These are phyloP conservation scores for Dryobota labecula DNA, from an alignment of 2,888 invertebrate genomes.

Conservation along the genomic window DNA sequence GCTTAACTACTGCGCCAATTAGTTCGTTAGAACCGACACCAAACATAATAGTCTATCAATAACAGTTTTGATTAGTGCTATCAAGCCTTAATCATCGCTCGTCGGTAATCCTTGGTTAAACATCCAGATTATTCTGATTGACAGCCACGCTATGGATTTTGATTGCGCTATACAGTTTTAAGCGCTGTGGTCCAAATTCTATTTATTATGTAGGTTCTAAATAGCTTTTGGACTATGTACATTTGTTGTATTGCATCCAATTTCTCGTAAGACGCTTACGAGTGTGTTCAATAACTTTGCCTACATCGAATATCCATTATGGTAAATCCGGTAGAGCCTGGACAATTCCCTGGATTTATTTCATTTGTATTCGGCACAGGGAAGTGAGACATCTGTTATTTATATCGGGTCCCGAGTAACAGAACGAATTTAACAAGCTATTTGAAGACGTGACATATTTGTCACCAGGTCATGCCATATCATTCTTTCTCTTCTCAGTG, in stretches of 20 bases:
- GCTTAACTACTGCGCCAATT: conserved; percentile 14
- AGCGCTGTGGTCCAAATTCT: not conserved
- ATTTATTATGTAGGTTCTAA: conserved; percentile 9
- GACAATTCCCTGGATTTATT: conserved; percentile 76
- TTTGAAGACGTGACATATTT: conserved; percentile 61
- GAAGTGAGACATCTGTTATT: conserved; percentile 76
- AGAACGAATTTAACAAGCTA: conserved; percentile 69
- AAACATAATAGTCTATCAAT: conserved; percentile 40
- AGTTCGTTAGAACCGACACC: conserved; percentile 1
- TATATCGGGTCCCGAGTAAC: conserved; percentile 67
- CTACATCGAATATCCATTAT: conserved; percentile 68
- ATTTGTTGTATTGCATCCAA: conserved; percentile 24
- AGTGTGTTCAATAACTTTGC: conserved; percentile 25
- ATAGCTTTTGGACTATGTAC: conserved; percentile 3
- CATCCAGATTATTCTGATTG: conserved; percentile 47
- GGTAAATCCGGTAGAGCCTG: conserved; percentile 64
- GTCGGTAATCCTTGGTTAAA: conserved; percentile 42
- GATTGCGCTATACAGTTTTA: conserved; percentile 29
- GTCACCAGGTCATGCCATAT: not conserved
- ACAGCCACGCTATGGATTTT: conserved; percentile 13
- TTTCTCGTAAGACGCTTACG: conserved; percentile 41
- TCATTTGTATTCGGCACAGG: conserved; percentile 77
- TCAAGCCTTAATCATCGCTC: conserved; percentile 28
- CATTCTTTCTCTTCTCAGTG: conserved; percentile 1
- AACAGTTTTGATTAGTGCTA: conserved; percentile 41